A percentile compares a stretch with the other conserved stretches of the same genome.
phyloP scores from a whole-genome alignment of 1,140 invertebrate species.

The Drosophila bipectinata region DNA sequence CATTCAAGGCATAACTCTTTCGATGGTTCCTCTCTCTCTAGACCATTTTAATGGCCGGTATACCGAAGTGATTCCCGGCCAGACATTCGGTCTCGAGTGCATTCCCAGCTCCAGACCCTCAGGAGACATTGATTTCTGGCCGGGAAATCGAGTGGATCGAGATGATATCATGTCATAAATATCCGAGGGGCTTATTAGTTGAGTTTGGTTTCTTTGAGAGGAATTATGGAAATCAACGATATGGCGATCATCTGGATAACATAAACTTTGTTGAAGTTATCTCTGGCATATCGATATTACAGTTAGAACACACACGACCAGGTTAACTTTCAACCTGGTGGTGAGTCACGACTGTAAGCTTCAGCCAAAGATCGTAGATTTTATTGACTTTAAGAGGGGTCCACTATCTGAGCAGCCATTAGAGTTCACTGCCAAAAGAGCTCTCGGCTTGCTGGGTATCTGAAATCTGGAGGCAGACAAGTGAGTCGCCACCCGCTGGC shows the following conservation, averaged over 20 bases:
- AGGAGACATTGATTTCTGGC: slow-evolving; percentile 37
- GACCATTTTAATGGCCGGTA: slow-evolving; percentile 58
- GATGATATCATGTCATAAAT: slow-evolving; percentile 81
- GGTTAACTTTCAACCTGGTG: background rate
- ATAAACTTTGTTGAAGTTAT: slow-evolving; percentile 25
- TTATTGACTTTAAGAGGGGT: background rate
- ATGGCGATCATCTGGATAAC: slow-evolving; percentile 21
- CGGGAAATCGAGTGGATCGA: slow-evolving; percentile 43
- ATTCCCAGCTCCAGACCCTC: slow-evolving; percentile 43
- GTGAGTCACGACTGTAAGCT: slow-evolving; percentile 16
- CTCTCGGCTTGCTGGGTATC: too few relatives aligned
- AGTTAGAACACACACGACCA: slow-evolving; percentile 40
- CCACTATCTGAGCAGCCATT: background rate
- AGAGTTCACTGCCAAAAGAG: background rate
- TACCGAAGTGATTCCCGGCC: slow-evolving; percentile 40
- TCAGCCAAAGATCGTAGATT: background rate
- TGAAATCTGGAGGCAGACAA: too few relatives aligned
- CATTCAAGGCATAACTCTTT: slow-evolving; percentile 66
- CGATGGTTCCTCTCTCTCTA: slow-evolving; percentile 19
- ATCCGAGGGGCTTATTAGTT: slow-evolving; percentile 65
- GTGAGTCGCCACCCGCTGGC: slow-evolving; percentile 15
- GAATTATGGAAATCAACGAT: slow-evolving; percentile 40
- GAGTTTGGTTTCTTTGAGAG: slow-evolving; percentile 20
- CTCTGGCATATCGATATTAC: slow-evolving; percentile 33
- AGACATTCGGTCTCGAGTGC: slow-evolving; percentile 72